Evolutionary conservation across 2,888 invertebrate genomes (phyloP), one percentile per base, ranked within the genome.

Genomic region (Campoletis raptor): DNA sequence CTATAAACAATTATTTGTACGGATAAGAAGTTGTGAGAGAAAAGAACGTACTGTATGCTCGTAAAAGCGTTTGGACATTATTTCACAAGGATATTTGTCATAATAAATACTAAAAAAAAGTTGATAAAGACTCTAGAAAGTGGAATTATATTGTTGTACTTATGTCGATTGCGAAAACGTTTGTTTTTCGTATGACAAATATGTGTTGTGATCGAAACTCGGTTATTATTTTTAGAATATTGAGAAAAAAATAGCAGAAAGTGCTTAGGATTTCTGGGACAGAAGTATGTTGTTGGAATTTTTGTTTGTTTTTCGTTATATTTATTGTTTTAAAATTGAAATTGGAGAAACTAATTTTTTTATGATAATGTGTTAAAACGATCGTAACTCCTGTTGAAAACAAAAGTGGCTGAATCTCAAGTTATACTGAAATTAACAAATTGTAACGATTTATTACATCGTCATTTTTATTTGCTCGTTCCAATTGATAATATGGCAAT

Each of bases 31-130:
- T 78, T 66, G 67, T 69, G 69, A 36, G 61, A 30, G 15, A 40
- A 69, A 81, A 57, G 66, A 66, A 78, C 52, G 67, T 84, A 79
- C 69, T 86, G 54, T 86, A 81, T 83, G 80, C 77, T 86, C 81
- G 78, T 84, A 52, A 86, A 66, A 64, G 69, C 73, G 77, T 82
- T 57, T 82, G 85, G 66, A n/a, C 61, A 78, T 73, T 77, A 64
- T 72, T 80, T 81, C 77, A 81, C 80, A 66, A 77, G 30, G 61
- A 83, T 83, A 74, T 83, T 83, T 76, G 74, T 67, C 76, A 79
- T 82, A 48, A 42, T 76, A 80, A 76, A 10, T 76, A 40, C 18
- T 36, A 45, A 54, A 24, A 52, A 42, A 36, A 57, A 61, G 54
- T 70, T 48, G 54, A 40, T n/a, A 42, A 57, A 15, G 78, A 73